A percentile compares a stretch with the other conserved stretches of the same genome.
Evolutionary conservation across 2,113 vertebrate genomes (phyloP).

Genomic region (Anarrhichthys ocellatus): DNA sequence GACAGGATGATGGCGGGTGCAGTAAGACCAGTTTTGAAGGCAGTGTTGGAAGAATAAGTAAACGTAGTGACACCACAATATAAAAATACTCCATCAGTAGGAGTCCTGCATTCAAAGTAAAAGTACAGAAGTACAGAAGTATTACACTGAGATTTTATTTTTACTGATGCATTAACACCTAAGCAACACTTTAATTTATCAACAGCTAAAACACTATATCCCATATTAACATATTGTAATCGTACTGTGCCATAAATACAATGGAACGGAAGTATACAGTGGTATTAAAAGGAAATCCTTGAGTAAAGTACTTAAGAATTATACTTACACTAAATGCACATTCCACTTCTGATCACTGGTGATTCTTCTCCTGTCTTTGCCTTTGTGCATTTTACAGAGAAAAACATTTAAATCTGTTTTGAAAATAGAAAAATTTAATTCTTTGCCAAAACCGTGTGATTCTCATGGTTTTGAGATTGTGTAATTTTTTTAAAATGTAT

Average conservation of each 20-base stretch:
- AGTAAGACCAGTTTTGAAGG: constrained; percentile 17
- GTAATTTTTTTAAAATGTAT: neutral
- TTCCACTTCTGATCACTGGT: neutral
- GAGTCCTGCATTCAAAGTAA: neutral
- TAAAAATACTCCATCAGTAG: neutral
- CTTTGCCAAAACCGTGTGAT: neutral
- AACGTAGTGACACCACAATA: neutral
- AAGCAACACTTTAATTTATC: neutral
- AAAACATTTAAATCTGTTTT: neutral
- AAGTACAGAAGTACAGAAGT: neutral
- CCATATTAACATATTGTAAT: neutral
- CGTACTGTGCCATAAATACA: neutral
- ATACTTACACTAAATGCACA: neutral
- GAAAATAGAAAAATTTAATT: neutral
- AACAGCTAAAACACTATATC: neutral
- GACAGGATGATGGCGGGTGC: constrained; percentile 21
- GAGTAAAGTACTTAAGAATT: neutral
- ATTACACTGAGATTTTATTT: neutral
- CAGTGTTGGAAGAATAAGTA: neutral
- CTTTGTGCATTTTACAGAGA: neutral
- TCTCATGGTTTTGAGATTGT: neutral
- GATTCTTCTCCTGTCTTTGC: neutral
- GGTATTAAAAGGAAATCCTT: neutral
- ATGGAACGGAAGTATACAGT: neutral
- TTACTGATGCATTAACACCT: neutral